Conservation (phyloP, 2,888 invertebrate species). For the Lasioglossum oenotherae region DNA sequence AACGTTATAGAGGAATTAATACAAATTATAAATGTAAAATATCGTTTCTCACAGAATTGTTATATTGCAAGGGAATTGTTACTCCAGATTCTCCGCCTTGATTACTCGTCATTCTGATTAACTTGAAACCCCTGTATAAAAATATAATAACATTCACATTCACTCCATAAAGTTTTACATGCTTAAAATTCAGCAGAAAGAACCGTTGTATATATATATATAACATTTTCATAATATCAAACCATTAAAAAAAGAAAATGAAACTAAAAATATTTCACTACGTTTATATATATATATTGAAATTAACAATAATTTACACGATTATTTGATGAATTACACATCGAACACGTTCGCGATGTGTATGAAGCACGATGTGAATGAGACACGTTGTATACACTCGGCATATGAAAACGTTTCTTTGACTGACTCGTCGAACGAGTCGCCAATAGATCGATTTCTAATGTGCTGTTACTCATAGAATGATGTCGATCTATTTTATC, state of each 20-base stretch:
- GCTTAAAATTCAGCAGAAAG: not conserved
- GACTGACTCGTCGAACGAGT: not conserved
- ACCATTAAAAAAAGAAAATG: not conserved
- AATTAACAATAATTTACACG: not conserved
- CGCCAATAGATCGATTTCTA: not conserved
- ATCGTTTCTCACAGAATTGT: constrained; percentile 78
- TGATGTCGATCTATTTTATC: constrained; percentile 37
- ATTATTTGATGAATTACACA: not conserved
- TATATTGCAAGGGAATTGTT: constrained; percentile 81
- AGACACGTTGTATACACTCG: not conserved
- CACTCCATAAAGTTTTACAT: not conserved
- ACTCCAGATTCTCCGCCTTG: constrained; percentile 80
- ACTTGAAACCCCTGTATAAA: constrained; percentile 77
- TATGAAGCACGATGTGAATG: not conserved
- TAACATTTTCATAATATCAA: not conserved
- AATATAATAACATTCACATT: not conserved
- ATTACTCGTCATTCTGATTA: constrained; percentile 80
- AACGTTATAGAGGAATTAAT: constrained; percentile 15
- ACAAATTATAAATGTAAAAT: constrained; percentile 3
- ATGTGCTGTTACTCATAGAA: not conserved
- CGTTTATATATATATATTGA: not conserved
- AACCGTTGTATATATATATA: not conserved
- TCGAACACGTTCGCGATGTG: not conserved
- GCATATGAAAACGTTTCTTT: not conserved
- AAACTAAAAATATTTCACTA: not conserved